Conservation (phyloP, 2,888 invertebrate genomes). For the Lasius platythorax region DNA sequence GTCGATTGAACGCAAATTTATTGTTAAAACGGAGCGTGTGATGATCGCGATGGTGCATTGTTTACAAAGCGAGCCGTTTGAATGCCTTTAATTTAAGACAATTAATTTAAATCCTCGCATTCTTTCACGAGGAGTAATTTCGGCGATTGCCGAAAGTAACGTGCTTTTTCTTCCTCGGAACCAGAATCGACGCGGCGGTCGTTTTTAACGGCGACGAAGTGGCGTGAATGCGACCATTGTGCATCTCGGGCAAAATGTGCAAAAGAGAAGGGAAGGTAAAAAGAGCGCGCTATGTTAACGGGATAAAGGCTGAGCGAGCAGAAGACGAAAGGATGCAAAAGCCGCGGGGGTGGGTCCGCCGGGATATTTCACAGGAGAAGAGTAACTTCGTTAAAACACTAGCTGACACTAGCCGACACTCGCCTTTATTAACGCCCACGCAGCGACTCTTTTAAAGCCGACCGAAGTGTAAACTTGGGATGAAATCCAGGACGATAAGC, state of each 20-base stretch:
- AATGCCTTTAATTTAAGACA: too few relatives aligned
- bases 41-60: not conserved
- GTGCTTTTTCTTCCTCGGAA: constrained; percentile 39
- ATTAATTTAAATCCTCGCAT: not conserved
- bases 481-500: constrained; percentile 53
- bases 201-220: constrained; percentile 45
- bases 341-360: constrained; percentile 22
- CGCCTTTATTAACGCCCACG: constrained; percentile 55
- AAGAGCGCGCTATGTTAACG: constrained; percentile 28
- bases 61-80: not conserved
- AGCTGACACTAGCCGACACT: constrained; percentile 44
- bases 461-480: constrained; percentile 49
- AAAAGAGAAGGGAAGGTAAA: constrained; percentile 29
- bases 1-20: not conserved
- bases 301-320: constrained; percentile 41
- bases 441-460: constrained; percentile 47
- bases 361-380: constrained; percentile 42
- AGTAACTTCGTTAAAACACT: constrained; percentile 69
- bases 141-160: constrained; percentile 51
- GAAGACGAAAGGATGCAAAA: constrained; percentile 43
- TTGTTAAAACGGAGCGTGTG: not conserved
- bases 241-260: constrained; percentile 22
- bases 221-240: constrained; percentile 59
- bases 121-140: constrained; percentile 38
- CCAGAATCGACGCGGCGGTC: constrained; percentile 21